A percentile compares a stretch with the other conserved stretches of the same genome.
Conservation (phyloP, 2,113 vertebrate genomes). For the Hypanus sabinus region DNA sequence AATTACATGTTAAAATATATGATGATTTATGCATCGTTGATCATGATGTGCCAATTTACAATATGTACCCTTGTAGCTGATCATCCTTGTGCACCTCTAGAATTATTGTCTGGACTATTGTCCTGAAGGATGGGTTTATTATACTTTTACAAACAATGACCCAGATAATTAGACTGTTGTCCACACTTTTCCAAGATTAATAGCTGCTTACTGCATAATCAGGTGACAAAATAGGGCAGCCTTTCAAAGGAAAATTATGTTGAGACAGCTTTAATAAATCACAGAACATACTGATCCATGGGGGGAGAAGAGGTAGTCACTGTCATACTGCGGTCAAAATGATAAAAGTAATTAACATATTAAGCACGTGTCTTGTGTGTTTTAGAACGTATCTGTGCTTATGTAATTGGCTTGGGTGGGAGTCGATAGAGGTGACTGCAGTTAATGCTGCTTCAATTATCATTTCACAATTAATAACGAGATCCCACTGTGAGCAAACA, state of each 20-base stretch:
- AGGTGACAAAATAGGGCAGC: neutral
- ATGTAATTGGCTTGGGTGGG: neutral
- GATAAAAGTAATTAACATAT: neutral
- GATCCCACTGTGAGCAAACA: neutral
- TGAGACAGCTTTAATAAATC: slow-evolving; percentile 25
- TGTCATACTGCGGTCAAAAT: neutral
- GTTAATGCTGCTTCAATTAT: neutral
- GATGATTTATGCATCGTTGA: no score
- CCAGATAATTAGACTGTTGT: slow-evolving; percentile 26
- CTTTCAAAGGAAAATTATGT: slow-evolving; percentile 26
- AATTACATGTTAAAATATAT: neutral
- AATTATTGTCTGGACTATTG: neutral
- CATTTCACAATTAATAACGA: neutral
- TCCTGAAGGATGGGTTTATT: neutral
- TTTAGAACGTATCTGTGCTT: neutral
- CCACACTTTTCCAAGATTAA: slow-evolving; percentile 24
- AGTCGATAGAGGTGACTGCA: neutral
- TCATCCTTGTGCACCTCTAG: neutral
- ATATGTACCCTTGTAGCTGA: no score
- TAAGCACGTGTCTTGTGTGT: neutral
- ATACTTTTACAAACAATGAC: slow-evolving; percentile 28
- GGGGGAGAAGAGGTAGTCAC: neutral
- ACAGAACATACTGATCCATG: neutral
- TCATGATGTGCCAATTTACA: neutral
- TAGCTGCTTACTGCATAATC: slow-evolving; percentile 26